Base-by-base conservation (phyloP, 2,113 vertebrate species). In the Tyto alba region DNA sequence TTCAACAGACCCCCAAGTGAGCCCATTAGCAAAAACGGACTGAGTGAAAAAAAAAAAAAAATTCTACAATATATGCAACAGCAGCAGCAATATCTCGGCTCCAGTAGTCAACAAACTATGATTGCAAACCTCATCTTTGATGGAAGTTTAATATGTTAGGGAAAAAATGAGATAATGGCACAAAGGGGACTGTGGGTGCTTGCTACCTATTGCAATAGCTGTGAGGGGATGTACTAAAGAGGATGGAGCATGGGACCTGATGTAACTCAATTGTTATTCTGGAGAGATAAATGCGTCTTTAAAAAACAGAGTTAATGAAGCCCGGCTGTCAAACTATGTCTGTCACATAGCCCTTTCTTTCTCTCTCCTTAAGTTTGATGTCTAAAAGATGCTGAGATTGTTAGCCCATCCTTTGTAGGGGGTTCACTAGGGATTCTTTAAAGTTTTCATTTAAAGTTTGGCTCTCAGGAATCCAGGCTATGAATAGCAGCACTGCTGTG, bases 301-400 rank as follows among this genome's bases (percentile, higher is more conserved):
- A 74, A 76, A 94, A 94, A 82, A 27, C 40, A 88, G 84, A 91
- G 47, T 32, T 95, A 96, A 94, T 94, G 93, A 96, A 94, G 69
- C 73, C 60, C 2, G 1, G 43, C 84, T 95, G 84, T 87, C 83
- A 74, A 87, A 41, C 10, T 43, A 9, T 83, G 38, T 34, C 56
- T 23, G 11, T 48, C 67, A 72, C 57, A 7, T 6, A 57, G 71
- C 36, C 57, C 11, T 80, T 72, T 77, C 59, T 79, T 85, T 83
- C 67, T 79, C 40, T 32, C 25, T 84, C 26, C 76, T 53, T 50
- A 62, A 52, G 43, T 13, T n/a, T 68, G 56, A 55, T 55, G 41
- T 62, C 38, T 71, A 11, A 72, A 87, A 96, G 45, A 45, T 62
- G 71, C 36, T 83, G 78, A 90, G 60, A 36, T 40, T 67, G 11